Conservation (phyloP, 2,888 invertebrate species). For the Spatulosminthurus flaviceps region DNA sequence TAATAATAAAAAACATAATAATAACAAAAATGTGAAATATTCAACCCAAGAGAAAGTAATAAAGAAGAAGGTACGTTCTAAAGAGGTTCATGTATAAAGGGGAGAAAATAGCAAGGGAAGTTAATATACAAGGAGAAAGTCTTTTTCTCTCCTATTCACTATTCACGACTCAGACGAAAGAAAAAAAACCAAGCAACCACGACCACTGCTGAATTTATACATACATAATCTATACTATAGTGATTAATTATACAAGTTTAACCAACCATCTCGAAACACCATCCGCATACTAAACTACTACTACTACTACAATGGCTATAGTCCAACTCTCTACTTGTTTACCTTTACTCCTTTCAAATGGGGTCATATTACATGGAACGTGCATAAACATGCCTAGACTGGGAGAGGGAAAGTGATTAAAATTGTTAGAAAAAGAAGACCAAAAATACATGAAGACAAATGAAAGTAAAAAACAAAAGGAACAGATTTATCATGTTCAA, state of each 20-base stretch:
- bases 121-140: too few relatives aligned
- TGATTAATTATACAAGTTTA: not conserved
- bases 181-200: too few relatives aligned
- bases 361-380: too few relatives aligned
- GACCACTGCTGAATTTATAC: not conserved
- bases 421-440: not conserved
- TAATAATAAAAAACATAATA: too few relatives aligned
- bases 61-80: not conserved
- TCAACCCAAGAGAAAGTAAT: not conserved
- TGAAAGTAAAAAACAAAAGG: slow-evolving; percentile 9
- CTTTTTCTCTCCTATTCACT: too few relatives aligned
- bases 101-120: not conserved
- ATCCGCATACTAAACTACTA: not conserved
- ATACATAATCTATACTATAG: slow-evolving; percentile 9
- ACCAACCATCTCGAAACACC: not conserved
- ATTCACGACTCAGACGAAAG: too few relatives aligned
- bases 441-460: not conserved
- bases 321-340: not conserved
- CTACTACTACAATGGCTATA: not conserved
- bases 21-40: not conserved
- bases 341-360: too few relatives aligned
- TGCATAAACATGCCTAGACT: not conserved
- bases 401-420: not conserved
- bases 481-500: not conserved
- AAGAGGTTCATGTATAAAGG: not conserved